Evolutionary conservation across 2,797 vertebrate species (phyloP), one percentile per base, ranked within the genome.

Genomic region (Mormyrus hasselquistii): DNA sequence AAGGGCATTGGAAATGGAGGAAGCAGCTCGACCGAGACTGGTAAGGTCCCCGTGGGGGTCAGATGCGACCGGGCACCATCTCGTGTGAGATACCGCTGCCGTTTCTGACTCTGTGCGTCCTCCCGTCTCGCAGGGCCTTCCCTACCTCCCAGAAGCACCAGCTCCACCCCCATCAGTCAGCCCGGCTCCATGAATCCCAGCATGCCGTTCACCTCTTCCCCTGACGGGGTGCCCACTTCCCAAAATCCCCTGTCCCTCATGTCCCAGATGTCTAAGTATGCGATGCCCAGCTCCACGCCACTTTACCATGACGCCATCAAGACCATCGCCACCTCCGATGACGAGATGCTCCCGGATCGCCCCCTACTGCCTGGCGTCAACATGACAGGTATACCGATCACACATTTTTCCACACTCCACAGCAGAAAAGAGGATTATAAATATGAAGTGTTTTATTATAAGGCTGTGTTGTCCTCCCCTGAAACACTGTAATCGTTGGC

Each of bases 251-350:
- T 99, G 90, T 98, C 99, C 0, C 95, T 99, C 89, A 99, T 99
- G 98, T 98, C 98, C 84, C 98, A 99, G 96, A 99, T 99, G 98
- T 99, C 99, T 91, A 99, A 99, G 93, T 99, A 99, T 0, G 98
- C 99, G 92, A 97, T 99, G 97, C 98, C 99, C 89, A 99, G 98
- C 93, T 97, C 98, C 90, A 99, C 98, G 9, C 99, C 99, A 0
- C 97, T 99, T 76, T 99, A 99, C 95, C 99, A 99, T 92, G 99
- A 99, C 4, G 98, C 99, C 92, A 99, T 99, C 95, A 99, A 99
- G 96, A 99, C 98, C 89, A 99, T 99, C 0, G 98, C 98, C 94
- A 98, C 98, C 89, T 99, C 98, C 0, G 99, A 99, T 1, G 99
- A 99, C 0, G 99, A 99, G 93, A 96, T 99, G 95, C 92, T 98